Percentiles rank a stretch among this genome's conserved stretches.
phyloP scores from a whole-genome alignment of 1,140 invertebrate species.

The Centruroides sculpturatus region DNA sequence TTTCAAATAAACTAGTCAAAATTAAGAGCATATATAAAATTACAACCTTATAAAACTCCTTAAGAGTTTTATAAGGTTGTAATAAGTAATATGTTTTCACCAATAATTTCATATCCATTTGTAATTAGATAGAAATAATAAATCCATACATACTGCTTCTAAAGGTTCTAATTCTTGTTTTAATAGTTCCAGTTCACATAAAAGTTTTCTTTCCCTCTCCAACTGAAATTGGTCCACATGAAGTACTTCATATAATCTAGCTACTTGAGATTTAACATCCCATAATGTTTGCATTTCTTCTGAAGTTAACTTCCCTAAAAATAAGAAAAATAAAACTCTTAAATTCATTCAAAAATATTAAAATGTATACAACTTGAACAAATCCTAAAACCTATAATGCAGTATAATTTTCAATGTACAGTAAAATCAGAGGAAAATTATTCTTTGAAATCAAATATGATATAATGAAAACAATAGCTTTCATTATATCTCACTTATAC shows the following conservation, averaged over 20 bases:
- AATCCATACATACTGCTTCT: constrained; percentile 49
- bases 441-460: too few species aligned
- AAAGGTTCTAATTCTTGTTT: constrained; percentile 65
- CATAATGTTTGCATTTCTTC: constrained; percentile 48
- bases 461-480: too few species aligned
- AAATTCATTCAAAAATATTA: neutral
- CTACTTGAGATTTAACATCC: constrained; percentile 59
- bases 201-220: constrained; percentile 61
- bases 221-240: constrained; percentile 84
- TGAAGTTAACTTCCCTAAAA: constrained; percentile 24
- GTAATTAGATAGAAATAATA: too few species aligned
- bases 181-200: constrained; percentile 63
- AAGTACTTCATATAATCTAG: constrained; percentile 74
- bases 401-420: too few species aligned
- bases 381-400: neutral
- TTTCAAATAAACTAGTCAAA: too few species aligned
- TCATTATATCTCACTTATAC: too few species aligned
- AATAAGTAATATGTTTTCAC: too few species aligned
- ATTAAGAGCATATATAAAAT: too few species aligned
- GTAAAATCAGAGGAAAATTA: too few species aligned
- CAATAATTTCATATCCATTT: too few species aligned
- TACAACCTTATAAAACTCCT: too few species aligned
- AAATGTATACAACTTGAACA: neutral
- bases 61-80: too few species aligned
- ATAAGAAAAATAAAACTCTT: neutral